Conservation (phyloP, 1,140 invertebrate species). For the Drosophila mojavensis region DNA sequence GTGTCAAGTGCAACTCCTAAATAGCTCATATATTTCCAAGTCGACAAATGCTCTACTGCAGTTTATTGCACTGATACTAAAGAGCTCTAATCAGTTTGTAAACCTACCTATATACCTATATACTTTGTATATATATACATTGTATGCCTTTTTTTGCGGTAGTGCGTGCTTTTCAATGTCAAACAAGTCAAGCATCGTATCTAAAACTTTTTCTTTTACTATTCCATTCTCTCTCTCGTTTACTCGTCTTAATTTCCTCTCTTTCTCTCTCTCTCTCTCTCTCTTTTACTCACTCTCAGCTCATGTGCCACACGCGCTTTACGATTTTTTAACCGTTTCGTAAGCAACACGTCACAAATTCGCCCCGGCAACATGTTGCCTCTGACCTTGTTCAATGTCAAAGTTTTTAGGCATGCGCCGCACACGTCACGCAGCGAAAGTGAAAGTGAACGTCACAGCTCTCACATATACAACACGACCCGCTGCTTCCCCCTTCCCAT, state of each 20-base stretch:
- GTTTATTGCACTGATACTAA: constrained; percentile 10
- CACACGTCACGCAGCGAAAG: constrained; percentile 51
- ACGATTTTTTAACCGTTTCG: constrained; percentile 44
- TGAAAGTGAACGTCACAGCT: constrained; percentile 72
- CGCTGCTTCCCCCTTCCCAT: too few species aligned
- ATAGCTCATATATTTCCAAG: background rate
- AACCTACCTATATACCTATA: background rate
- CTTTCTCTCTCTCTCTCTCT: background rate
- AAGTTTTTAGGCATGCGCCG: constrained; percentile 56
- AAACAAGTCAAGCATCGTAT: constrained; percentile 66
- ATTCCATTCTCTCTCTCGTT: constrained; percentile 19
- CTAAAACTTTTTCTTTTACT: constrained; percentile 28
- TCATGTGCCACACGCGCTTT: constrained; percentile 29
- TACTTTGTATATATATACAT: background rate
- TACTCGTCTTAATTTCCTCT: constrained; percentile 15
- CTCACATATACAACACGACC: too few species aligned
- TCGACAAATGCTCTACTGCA: constrained; percentile 12
- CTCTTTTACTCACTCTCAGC: background rate
- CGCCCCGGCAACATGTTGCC: constrained; percentile 65
- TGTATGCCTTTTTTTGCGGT: background rate
- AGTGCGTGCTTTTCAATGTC: constrained; percentile 68
- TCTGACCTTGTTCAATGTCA: constrained; percentile 81
- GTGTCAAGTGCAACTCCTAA: background rate
- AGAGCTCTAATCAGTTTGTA: constrained; percentile 12
- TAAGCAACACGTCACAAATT: constrained; percentile 54